A percentile compares a stretch with the other conserved stretches of the same genome.
Conservation (phyloP, 2,113 vertebrate species). For the Cricetomys ansorgei region DNA sequence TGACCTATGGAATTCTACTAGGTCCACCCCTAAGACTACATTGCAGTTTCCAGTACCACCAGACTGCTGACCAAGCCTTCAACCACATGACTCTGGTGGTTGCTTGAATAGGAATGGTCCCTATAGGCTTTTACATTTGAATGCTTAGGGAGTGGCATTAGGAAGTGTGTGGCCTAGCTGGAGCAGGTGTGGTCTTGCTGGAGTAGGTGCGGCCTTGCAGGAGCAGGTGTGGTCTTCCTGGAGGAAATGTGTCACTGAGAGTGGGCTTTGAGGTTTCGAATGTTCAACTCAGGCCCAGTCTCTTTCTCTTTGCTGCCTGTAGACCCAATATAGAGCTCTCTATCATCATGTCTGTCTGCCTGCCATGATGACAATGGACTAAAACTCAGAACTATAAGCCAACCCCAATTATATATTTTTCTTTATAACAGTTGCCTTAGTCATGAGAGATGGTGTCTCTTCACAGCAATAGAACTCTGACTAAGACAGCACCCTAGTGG, state of each 20-base stretch:
- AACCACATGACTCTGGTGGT: neutral
- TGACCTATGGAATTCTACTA: neutral
- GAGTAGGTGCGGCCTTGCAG: neutral
- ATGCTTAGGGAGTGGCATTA: neutral
- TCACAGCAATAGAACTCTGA: neutral
- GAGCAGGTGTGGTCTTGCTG: neutral
- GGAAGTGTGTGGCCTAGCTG: neutral
- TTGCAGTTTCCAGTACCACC: accelerated
- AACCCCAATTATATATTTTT: neutral
- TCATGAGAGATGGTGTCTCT: neutral
- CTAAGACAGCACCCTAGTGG: neutral
- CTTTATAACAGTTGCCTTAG: neutral
- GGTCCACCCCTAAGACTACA: neutral
- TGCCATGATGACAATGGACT: neutral
- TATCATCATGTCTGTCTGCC: neutral
- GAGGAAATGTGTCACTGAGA: neutral
- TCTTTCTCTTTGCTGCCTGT: neutral
- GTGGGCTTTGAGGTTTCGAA: neutral
- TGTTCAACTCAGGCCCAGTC: neutral
- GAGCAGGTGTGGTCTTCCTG: neutral
- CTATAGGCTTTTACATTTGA: neutral
- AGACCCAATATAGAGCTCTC: neutral
- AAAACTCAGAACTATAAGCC: neutral
- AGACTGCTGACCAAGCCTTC: neutral
- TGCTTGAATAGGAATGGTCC: neutral